Base-by-base conservation (phyloP, 2,113 vertebrate species). In the Dicaeum eximium region DNA sequence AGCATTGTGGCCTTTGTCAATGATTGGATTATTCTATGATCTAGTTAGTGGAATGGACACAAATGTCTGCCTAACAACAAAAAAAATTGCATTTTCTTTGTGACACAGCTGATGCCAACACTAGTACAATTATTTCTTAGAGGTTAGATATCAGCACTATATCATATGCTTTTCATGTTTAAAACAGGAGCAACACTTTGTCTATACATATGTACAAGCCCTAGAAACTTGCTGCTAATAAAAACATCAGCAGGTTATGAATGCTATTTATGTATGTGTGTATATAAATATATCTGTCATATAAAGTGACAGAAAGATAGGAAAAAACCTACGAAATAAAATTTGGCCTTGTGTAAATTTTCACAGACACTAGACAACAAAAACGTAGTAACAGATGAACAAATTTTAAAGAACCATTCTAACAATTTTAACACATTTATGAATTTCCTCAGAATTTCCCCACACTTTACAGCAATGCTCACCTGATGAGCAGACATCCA, bases 11-110 rank as follows among this genome's bases (percentile, higher is more conserved):
- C 66, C 91, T 91, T 67, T 91, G 77, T 23, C 94, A 65, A 51
- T 96, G 87, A 95, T 95, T 93, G 81, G 57, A 95, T 95, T 96
- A 96, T 82, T 95, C 81, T 56, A 42, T 97, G 94, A 97, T 96
- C 92, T 92, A 80, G 93, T 97, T 96, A 95, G 88, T 25, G 70
- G 84, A 92, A 93, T 91, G 90, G 93, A 92, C 87, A 94, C 73
- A 95, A 92, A 96, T 66, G 84, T 90, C 89, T 94, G 81, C 56
- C 81, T 42, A 77, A 95, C 57, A 88, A 86, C 50, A 86, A 90
- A 89, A 74, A 91, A 85, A 88, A 87, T 23, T 35, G 70, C 79
- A 60, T 80, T 69, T 87, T 28, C 66, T 79, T 54, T 67, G 51
- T 38, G 65, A 67, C 78, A 47, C 79, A 95, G 88, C 70, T 88